Conservation (phyloP, 2,797 vertebrate species). For the Gymnothorax javanicus region DNA sequence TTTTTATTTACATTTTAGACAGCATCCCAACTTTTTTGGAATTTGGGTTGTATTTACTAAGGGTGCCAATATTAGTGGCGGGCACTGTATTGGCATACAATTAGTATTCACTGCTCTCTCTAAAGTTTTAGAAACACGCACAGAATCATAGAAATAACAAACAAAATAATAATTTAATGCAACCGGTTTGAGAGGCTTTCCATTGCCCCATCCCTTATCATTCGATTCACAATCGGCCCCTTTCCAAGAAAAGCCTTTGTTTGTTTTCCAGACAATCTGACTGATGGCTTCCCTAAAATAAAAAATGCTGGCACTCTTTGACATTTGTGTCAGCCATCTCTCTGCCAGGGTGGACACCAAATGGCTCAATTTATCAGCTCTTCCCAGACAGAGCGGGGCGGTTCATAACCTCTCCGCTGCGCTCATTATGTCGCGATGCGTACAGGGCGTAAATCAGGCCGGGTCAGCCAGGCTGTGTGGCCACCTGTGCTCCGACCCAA, state of each 20-base stretch:
- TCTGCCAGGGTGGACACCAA: neutral
- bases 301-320: neutral
- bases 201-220: neutral
- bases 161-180: neutral
- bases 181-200: neutral
- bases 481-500: neutral
- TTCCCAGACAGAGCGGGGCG: neutral
- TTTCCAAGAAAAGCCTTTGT: slow-evolving; percentile 16
- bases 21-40: too few relatives aligned
- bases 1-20: too few relatives aligned
- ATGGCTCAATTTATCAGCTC: slow-evolving; percentile 18
- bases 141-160: neutral
- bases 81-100: neutral
- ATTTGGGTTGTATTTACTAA: too few relatives aligned
- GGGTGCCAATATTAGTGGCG: too few relatives aligned
- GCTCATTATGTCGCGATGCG: neutral
- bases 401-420: neutral
- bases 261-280: slow-evolving; percentile 19
- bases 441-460: neutral
- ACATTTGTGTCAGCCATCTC: slow-evolving; percentile 14
- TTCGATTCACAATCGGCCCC: neutral
- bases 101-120: neutral
- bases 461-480: neutral
- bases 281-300: neutral
- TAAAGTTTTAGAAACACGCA: neutral